Base-by-base conservation (phyloP, 2,888 invertebrate species). In the Myathropa florea region DNA sequence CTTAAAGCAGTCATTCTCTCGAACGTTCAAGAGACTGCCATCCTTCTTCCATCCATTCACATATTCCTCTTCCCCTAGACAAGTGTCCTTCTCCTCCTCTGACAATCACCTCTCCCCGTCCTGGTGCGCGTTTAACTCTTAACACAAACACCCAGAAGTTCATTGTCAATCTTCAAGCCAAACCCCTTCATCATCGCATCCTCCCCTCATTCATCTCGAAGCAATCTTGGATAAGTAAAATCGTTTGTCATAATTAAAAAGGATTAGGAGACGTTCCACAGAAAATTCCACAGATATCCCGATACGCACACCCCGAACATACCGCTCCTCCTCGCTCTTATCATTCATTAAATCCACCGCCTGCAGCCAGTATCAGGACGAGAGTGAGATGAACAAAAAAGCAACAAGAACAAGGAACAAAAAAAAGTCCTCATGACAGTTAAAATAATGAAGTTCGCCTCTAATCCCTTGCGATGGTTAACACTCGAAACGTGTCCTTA, bases 241-340 rank as follows among this genome's bases (percentile, higher is more conserved):
- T 60, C 82, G 82, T 85, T 85, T 82, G 67, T 85, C 85, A 85
- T 85, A 85, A 85, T 85, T 85, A 85, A 85, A 82, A 73, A 60
- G 85, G 68, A 82, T 85, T 82, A 82, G 63, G 81, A 68, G 72
- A 67, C 72, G 67, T 77, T 73, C 60, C 63, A 46, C 55, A 72
- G 59, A 59, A 57, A 72, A 64, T 64, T 59, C 59, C 59, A 63
- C 18, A 72, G 76, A 80, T 75, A 53, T 39, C 30, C 39, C 10
- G 57, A 36, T 64, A 65, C 60, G 57, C 65, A 60, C 67, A 75
- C 79, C 73, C 68, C 21, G 59, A 3, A 24, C 24, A 9, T 18
- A 36, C 23, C 21, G 21, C 53, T 33, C 46, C 46, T 7, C 9
- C 46, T 18, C 18, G 21, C 18, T 53, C 68, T 77, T 82, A 85